A percentile compares a stretch with the other conserved stretches of the same genome.
These are phyloP conservation scores for Eubasilissa splendida DNA, from an alignment of 2,888 invertebrate species.

Conservation along the genomic window DNA sequence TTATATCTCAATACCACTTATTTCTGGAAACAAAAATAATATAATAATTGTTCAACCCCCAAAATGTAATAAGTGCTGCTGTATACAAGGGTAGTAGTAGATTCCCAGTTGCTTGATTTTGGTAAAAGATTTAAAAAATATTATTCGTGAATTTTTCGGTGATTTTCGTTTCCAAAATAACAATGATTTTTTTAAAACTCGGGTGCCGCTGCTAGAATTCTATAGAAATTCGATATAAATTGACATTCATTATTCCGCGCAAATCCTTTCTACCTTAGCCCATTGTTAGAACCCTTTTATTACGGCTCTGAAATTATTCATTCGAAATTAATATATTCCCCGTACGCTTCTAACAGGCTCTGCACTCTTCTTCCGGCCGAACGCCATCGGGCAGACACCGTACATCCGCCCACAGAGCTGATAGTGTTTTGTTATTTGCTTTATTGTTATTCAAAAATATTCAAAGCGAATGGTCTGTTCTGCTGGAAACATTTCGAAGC, in stretches of 20 bases:
- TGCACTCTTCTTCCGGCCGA: slow-evolving; percentile 22
- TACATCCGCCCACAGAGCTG: slow-evolving; percentile 34
- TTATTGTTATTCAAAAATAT: slow-evolving; percentile 34
- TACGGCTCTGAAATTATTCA: slow-evolving; percentile 26
- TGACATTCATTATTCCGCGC: slow-evolving; percentile 24
- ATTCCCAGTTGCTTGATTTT: no score
- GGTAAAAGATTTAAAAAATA: no score
- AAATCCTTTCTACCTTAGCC: slow-evolving; percentile 1
- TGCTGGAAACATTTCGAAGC: background rate
- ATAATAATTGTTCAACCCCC: no score
- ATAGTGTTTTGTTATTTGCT: slow-evolving; percentile 23
- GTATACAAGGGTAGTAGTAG: no score
- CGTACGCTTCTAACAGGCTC: slow-evolving; percentile 2
- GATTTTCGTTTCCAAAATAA: background rate
- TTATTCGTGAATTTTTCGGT: background rate
- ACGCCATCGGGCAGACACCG: slow-evolving; percentile 9
- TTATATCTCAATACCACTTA: no score
- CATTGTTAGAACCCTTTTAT: slow-evolving; percentile 2
- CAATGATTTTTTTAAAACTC: background rate
- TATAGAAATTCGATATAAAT: background rate
- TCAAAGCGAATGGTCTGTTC: background rate
- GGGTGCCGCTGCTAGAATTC: no score
- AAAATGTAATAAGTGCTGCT: background rate
- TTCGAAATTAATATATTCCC: slow-evolving; percentile 29
- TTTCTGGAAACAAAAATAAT: no score